Conservation (phyloP, 2,113 vertebrate genomes). For the Danionella cerebrum region DNA sequence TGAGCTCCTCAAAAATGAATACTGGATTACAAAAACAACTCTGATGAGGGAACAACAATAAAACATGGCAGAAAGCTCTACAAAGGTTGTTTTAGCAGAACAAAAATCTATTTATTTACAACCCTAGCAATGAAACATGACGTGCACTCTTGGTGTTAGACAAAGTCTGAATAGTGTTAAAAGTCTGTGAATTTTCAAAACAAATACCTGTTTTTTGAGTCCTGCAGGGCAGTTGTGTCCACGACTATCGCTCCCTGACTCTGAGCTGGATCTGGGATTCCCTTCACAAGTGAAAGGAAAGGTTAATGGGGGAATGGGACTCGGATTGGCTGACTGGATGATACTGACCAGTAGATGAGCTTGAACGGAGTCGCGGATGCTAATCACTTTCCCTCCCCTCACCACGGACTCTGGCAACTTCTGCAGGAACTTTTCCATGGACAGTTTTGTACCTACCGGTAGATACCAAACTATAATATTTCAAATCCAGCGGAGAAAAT, state of each 20-base stretch:
- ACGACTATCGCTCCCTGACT: conserved; percentile 52
- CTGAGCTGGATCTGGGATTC: conserved; percentile 35
- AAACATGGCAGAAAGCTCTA: not conserved
- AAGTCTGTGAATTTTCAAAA: conserved; percentile 30
- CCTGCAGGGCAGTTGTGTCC: conserved; percentile 60
- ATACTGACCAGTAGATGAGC: conserved; percentile 65
- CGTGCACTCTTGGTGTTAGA: no score
- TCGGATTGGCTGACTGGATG: not conserved
- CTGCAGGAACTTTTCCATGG: conserved; percentile 63
- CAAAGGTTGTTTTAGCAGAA: no score
- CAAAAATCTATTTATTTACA: no score
- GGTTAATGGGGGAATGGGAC: not conserved
- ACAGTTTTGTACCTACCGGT: conserved; percentile 45
- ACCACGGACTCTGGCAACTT: conserved; percentile 60
- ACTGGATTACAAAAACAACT: no score
- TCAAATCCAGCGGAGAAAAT: not conserved
- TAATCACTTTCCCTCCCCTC: conserved; percentile 57
- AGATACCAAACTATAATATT: not conserved
- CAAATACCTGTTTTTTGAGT: conserved; percentile 53
- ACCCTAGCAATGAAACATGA: no score
- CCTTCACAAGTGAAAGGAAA: conserved; percentile 60
- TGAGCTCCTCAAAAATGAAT: no score
- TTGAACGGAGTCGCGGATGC: conserved; percentile 54
- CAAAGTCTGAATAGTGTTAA: no score
- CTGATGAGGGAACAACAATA: no score